Evolutionary conservation across 2,888 invertebrate species (phyloP).

Genomic region (Chalcosyrphus nemorum): DNA sequence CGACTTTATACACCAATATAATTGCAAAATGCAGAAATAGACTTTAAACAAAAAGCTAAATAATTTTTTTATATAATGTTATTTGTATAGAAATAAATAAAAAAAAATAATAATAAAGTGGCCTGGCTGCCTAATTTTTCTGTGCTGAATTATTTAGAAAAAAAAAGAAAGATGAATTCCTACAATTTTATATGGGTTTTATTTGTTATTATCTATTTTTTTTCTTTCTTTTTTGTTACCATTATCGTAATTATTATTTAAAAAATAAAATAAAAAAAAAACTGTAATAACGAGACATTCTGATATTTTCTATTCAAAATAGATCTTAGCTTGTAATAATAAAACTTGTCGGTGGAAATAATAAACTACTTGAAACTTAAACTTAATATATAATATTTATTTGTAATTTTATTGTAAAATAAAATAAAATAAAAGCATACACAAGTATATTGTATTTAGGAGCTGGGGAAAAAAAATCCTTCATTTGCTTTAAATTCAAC

Average conservation of each 20-base stretch:
- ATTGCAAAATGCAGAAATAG: slow-evolving; percentile 59
- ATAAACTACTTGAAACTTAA: slow-evolving; percentile 53
- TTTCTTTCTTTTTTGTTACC: slow-evolving; percentile 41
- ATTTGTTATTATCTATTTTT: slow-evolving; percentile 55
- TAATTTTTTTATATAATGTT: slow-evolving; percentile 62
- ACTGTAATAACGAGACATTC: slow-evolving; percentile 61
- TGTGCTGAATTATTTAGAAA: slow-evolving; percentile 64
- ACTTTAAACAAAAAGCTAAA: slow-evolving; percentile 48
- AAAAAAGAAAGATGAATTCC: slow-evolving; percentile 51
- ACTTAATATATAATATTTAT: slow-evolving; percentile 70
- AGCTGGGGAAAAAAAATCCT: slow-evolving; percentile 1
- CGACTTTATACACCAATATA: slow-evolving; percentile 64
- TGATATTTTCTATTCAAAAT: slow-evolving; percentile 71
- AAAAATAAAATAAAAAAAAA: too few species aligned
- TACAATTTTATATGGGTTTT: slow-evolving; percentile 66
- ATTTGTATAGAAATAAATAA: slow-evolving; percentile 37
- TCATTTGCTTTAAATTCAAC: slow-evolving; percentile 53
- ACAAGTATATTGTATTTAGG: slow-evolving; percentile 47
- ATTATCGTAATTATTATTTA: slow-evolving; percentile 48
- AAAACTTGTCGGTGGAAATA: slow-evolving; percentile 57
- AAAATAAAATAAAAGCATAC: slow-evolving; percentile 53
- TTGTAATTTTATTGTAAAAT: slow-evolving; percentile 71
- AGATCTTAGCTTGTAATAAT: slow-evolving; percentile 53
- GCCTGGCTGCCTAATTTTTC: slow-evolving; percentile 33
- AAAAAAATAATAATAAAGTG: too few species aligned